phyloP scores from a whole-genome alignment of 2,113 vertebrate species.

The Ochotona curzoniae region DNA sequence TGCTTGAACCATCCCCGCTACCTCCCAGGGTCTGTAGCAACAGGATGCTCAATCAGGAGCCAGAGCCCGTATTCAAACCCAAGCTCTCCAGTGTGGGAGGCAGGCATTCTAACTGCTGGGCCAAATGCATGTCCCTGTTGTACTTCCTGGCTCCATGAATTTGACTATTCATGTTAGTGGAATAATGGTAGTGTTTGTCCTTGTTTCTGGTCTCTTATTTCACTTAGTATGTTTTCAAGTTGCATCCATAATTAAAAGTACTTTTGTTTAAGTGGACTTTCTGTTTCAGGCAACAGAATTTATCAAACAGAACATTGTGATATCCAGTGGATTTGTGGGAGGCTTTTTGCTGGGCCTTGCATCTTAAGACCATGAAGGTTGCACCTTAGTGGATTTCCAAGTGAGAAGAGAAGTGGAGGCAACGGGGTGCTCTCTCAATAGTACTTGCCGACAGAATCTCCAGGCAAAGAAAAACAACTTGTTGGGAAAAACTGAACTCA shows the following conservation, averaged over 20 bases:
- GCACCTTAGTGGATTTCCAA: slow-evolving; percentile 31
- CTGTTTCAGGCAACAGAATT: slow-evolving; percentile 94
- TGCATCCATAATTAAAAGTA: slow-evolving; percentile 41
- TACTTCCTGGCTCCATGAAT: slow-evolving; percentile 8
- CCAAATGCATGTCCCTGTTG: background rate
- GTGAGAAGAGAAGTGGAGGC: slow-evolving; percentile 55
- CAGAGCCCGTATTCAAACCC: too few relatives aligned
- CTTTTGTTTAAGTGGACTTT: slow-evolving; percentile 68
- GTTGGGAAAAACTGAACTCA: slow-evolving; percentile 76
- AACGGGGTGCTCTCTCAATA: slow-evolving; percentile 44
- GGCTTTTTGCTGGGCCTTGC: slow-evolving; percentile 98
- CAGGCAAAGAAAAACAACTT: slow-evolving; percentile 64
- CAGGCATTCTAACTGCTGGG: too few relatives aligned
- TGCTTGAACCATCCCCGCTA: too few relatives aligned
- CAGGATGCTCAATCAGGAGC: too few relatives aligned
- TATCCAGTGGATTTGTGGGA: slow-evolving; percentile 97
- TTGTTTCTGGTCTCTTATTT: slow-evolving; percentile 22
- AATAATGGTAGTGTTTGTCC: background rate
- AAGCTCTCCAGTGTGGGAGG: too few relatives aligned
- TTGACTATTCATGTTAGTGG: background rate
- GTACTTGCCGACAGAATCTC: slow-evolving; percentile 59
- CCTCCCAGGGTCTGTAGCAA: too few relatives aligned
- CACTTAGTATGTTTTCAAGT: background rate
- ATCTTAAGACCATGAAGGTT: slow-evolving; percentile 86
- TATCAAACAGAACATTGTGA: slow-evolving; percentile 97